Percentiles rank a stretch among this genome's conserved stretches.
phyloP scores from a whole-genome alignment of 1,140 invertebrate genomes.

The Charaxes varanes region DNA sequence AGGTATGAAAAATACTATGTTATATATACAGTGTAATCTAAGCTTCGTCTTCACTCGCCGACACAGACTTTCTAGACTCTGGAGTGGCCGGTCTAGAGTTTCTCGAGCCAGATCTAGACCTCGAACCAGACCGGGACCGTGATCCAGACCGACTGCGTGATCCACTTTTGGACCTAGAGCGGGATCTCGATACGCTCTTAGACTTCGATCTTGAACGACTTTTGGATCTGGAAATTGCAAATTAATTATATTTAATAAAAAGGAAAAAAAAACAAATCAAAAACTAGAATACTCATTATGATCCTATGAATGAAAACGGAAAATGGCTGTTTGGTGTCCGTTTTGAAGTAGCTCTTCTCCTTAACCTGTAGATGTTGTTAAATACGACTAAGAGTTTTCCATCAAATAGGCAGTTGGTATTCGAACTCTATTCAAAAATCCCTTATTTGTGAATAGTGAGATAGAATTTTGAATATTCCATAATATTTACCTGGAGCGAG shows the following conservation, averaged over 20 bases:
- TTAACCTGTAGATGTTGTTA: too few species aligned
- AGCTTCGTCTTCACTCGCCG: conserved; percentile 71
- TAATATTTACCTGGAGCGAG: conserved; percentile 30
- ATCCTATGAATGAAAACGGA: too few species aligned
- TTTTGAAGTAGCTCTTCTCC: too few species aligned
- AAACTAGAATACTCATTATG: too few species aligned
- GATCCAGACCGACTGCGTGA: conserved; percentile 50
- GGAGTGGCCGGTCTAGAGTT: conserved; percentile 69
- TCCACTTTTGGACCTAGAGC: conserved; percentile 44
- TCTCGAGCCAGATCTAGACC: conserved; percentile 49
- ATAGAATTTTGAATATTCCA: too few species aligned
- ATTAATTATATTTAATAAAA: neutral
- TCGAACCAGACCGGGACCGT: conserved; percentile 40
- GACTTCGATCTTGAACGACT: conserved; percentile 51
- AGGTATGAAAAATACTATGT: too few species aligned
- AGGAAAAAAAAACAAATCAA: too few species aligned
- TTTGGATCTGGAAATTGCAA: conserved; percentile 32
- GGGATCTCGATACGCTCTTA: conserved; percentile 54
- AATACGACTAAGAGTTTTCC: too few species aligned
- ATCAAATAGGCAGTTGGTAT: neutral
- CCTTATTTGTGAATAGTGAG: too few species aligned
- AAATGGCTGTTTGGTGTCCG: too few species aligned
- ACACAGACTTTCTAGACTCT: conserved; percentile 70
- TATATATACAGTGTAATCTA: conserved; percentile 21
- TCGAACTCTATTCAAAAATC: too few species aligned